Percentiles rank a stretch among this genome's conserved stretches.
These are phyloP conservation scores for Acipenser ruthenus DNA, from an alignment of 2,797 vertebrate species.

Conservation along the genomic window DNA sequence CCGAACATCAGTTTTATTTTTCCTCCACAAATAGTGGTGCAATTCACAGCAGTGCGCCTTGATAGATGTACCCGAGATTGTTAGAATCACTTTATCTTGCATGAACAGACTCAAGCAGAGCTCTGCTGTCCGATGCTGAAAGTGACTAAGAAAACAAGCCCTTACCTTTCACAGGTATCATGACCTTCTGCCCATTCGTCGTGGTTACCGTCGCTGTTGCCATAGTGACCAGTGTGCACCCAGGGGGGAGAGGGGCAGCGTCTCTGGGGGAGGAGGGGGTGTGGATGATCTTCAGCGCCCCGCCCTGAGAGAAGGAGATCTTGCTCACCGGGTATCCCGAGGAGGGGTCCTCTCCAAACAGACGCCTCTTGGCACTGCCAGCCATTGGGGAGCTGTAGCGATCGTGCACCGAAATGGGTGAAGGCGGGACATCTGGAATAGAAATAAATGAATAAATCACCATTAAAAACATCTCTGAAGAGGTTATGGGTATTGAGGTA, in stretches of 20 bases:
- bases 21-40: no score
- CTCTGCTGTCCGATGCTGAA: no score
- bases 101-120: no score
- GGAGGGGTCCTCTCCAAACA: slow-evolving; percentile 80
- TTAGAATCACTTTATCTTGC: no score
- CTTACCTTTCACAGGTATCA: slow-evolving; percentile 74
- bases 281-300: slow-evolving; percentile 58
- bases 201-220: slow-evolving; percentile 38
- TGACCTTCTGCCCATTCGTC: slow-evolving; percentile 53
- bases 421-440: slow-evolving; percentile 68
- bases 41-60: no score
- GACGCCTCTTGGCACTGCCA: slow-evolving; percentile 86
- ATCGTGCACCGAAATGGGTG: slow-evolving; percentile 84
- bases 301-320: slow-evolving; percentile 51
- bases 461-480: no score
- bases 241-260: slow-evolving; percentile 47
- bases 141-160: neutral
- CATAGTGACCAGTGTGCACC: slow-evolving; percentile 59
- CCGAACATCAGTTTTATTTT: neutral
- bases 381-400: slow-evolving; percentile 88
- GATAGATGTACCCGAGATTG: no score
- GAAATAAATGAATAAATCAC: no score
- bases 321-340: slow-evolving; percentile 61
- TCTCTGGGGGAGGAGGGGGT: slow-evolving; percentile 37
- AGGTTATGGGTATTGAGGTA: no score